Base-by-base conservation (phyloP, 2,113 vertebrate species). In the Centropristis striata region DNA sequence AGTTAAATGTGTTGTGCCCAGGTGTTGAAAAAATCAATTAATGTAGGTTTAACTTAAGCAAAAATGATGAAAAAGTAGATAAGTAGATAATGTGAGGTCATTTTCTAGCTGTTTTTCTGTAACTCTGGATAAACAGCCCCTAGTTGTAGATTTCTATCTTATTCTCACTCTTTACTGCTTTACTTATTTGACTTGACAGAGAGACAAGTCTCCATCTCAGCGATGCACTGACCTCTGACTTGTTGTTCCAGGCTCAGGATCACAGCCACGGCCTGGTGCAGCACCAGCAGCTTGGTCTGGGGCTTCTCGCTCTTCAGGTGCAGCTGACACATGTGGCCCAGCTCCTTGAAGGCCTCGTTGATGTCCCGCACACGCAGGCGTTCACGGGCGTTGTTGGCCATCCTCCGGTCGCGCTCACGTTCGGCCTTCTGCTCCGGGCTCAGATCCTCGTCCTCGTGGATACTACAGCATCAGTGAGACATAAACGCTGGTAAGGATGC, bases 181-280 rank as follows among this genome's bases (percentile, higher is more conserved):
- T 32, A 10, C 12, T 27, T 16, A 13, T 51, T 36, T 44, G 44
- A 32, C 44, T 60, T 70, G 14, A 51, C 27, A 10, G 11, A 23
- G 14, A 61, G 14, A 21, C 60, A 6, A 36, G 23, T 15, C 32
- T 4, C 20, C 70, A n/a, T 50, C 5, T 36, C 3, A 23, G 23
- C 8, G 12, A 57, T 14, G 46, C 55, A 79, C 89, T 87, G 75
- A 99, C 98, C 98, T 96, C 98, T 94, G 92, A 99, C 98, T 96
- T 99, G 98, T 87, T 99, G 98, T 85, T 99, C 98, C 78, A 99
- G 95, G 81, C 96, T 99, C 73, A 99, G 97, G 90, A 99, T 99
- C 77, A 99, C 97, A 0, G 97, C 94, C 89, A 99, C 98, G 1
- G 98, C 98, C 94, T 99, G 98, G 92, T 99, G 98, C 82, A 99